Evolutionary conservation across 2,888 invertebrate species (phyloP), one percentile per base, ranked within the genome.

Genomic region (Chrysotoxum bicinctum): DNA sequence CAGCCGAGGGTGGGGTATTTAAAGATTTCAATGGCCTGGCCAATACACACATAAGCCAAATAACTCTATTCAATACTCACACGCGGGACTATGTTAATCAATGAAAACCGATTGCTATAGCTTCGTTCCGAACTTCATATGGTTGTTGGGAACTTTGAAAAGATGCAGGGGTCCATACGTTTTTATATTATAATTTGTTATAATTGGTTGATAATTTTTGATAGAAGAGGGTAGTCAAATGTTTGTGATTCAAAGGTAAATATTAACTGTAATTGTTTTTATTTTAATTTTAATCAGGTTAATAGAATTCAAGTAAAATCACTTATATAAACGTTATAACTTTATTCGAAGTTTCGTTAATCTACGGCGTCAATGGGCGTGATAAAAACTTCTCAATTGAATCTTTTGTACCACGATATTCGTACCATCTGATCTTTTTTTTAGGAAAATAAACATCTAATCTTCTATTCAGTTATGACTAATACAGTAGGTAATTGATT

Each of bases 121-220:
- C 54, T 21, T 58, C 50, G 21, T 60, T 9, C 10, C 9, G 43
- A 62, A 32, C 37, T 30, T 52, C n/a, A 48, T 26, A n/a, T n/a
- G 50, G 19, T n/a, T n/a, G 48, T 32, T 50, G 21, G n/a, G n/a
- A 40, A 7, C n/a, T 40, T 50, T 12, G n/a, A 10, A 48, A 62
- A 14, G 30, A 48, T 21, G 7, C 37, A 37, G 74, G 69, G 52
- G 45, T 48, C n/a, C 30, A 5, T 62, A 12, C 14, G 10, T 66
- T 16, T 30, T 26, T 48, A 6, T 48, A n/a, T 35, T 23, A 19
- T 64, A 48, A 74, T 69, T 62, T 35, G 19, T 23, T n/a, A 10
- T 72, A 80, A 75, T 84, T 72, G 75, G 64, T 75, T 84, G 84
- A 72, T 84, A 84, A 84, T 84, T 84, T 62, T 16, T 50, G 26